A percentile compares a stretch with the other conserved stretches of the same genome.
Evolutionary conservation across 2,113 vertebrate genomes (phyloP).

Genomic region (Anguilla rostrata): DNA sequence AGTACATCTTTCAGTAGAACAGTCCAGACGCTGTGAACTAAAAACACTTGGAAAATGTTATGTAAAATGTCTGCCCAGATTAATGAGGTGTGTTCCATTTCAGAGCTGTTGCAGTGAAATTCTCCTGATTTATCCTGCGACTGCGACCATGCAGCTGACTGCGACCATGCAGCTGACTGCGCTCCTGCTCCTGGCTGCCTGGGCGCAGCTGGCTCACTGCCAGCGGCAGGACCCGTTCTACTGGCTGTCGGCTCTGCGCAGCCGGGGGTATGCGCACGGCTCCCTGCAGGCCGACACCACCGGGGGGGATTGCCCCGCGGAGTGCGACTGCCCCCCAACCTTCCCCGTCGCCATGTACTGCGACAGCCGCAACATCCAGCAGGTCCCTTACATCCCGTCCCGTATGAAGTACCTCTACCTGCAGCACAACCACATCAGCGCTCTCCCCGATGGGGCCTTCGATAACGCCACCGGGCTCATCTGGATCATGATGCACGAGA

Average conservation of each 20-base stretch:
- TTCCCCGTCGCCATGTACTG: constrained; percentile 94
- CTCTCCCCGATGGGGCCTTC: constrained; percentile 82
- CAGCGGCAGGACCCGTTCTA: constrained; percentile 76
- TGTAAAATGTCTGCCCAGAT: no score
- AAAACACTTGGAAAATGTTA: no score
- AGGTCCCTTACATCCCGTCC: constrained; percentile 84
- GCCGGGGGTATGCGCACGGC: constrained; percentile 46
- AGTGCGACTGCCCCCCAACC: constrained; percentile 89
- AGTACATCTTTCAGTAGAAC: no score
- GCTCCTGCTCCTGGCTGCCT: constrained; percentile 68
- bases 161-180: constrained; percentile 68
- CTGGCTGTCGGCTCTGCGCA: constrained; percentile 76
- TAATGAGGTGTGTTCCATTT: background rate
- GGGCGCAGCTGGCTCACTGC: constrained; percentile 61
- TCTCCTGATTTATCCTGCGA: constrained; percentile 18
- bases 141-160: constrained; percentile 66
- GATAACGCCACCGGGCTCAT: constrained; percentile 85
- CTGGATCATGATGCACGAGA: constrained; percentile 90
- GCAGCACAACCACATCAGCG: constrained; percentile 85
- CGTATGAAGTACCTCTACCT: constrained; percentile 93
- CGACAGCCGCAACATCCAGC: constrained; percentile 80
- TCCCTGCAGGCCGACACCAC: constrained; percentile 50
- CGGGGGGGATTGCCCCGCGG: constrained; percentile 78
- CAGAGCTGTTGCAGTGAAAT: background rate
- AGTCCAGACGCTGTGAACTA: background rate